These are phyloP conservation scores for Eudyptes chrysolophus DNA, from an alignment of 2,113 vertebrate species.

Conservation along the genomic window DNA sequence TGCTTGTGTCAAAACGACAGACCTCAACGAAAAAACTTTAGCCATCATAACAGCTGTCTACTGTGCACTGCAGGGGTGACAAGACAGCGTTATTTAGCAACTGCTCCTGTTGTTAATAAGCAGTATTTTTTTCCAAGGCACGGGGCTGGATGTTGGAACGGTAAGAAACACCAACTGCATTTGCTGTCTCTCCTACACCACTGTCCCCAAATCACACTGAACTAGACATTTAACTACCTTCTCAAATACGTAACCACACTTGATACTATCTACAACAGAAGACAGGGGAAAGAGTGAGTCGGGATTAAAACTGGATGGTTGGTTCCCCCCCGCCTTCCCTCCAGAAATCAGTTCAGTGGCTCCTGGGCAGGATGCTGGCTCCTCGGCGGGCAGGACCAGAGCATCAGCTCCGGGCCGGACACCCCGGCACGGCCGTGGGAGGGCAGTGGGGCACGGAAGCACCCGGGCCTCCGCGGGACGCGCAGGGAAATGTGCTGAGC, in stretches of 20 bases:
- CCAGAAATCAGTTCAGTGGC: background rate
- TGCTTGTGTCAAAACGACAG: constrained; percentile 31
- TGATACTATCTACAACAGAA: background rate
- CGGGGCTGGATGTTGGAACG: background rate
- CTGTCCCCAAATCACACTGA: background rate
- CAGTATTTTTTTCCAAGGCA: background rate
- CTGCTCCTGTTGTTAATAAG: background rate
- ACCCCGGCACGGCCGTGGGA: background rate
- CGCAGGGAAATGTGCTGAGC: constrained; percentile 79
- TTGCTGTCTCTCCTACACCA: background rate
- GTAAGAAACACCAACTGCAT: background rate
- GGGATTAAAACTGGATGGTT: background rate
- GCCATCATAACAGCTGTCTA: background rate
- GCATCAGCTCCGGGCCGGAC: background rate
- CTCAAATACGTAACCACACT: background rate
- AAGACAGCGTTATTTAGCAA: constrained; percentile 22
- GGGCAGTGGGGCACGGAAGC: background rate
- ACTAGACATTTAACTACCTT: background rate
- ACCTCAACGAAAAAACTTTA: constrained; percentile 47
- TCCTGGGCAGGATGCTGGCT: constrained; percentile 5
- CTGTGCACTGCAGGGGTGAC: constrained; percentile 10
- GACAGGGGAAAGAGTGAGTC: background rate
- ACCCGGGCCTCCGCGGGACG: background rate
- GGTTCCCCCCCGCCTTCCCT: background rate
- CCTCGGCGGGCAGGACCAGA: background rate